Evolutionary conservation across 1,140 invertebrate genomes (phyloP).

Genomic region (Magallana angulata): DNA sequence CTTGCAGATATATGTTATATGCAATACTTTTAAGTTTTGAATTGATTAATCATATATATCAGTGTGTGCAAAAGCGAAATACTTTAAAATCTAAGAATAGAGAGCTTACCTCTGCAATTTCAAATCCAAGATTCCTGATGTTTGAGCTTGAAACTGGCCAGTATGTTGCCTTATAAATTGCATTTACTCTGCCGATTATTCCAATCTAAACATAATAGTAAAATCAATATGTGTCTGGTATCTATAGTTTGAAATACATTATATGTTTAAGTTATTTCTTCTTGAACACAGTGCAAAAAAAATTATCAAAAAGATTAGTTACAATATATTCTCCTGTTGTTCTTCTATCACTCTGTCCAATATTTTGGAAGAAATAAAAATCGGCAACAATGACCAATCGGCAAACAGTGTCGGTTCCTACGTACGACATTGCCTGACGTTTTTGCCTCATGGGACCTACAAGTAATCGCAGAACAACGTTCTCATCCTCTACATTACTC

Average conservation of each 20-base stretch:
- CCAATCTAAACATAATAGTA: slow-evolving; percentile 43
- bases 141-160: slow-evolving; percentile 43
- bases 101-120: slow-evolving; percentile 50
- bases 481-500: too few relatives aligned
- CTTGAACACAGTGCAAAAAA: background rate
- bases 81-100: too few relatives aligned
- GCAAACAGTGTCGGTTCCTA: slow-evolving; percentile 51
- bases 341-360: slow-evolving; percentile 41
- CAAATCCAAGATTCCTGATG: slow-evolving; percentile 52
- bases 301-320: slow-evolving; percentile 13
- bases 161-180: slow-evolving; percentile 42
- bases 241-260: too few relatives aligned
- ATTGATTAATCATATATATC: too few relatives aligned
- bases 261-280: too few relatives aligned
- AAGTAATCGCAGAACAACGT: background rate
- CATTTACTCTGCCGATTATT: slow-evolving; percentile 52
- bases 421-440: slow-evolving; percentile 28
- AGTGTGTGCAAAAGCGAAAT: too few relatives aligned
- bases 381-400: slow-evolving; percentile 48
- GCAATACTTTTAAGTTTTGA: too few relatives aligned
- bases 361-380: slow-evolving; percentile 48
- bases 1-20: too few relatives aligned
- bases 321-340: slow-evolving; percentile 55
- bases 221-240: too few relatives aligned
- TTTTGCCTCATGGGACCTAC: slow-evolving; percentile 47